Evolutionary conservation across 2,797 vertebrate genomes (phyloP), one percentile per base, ranked within the genome.

Genomic region (Loris lydekkerianus): DNA sequence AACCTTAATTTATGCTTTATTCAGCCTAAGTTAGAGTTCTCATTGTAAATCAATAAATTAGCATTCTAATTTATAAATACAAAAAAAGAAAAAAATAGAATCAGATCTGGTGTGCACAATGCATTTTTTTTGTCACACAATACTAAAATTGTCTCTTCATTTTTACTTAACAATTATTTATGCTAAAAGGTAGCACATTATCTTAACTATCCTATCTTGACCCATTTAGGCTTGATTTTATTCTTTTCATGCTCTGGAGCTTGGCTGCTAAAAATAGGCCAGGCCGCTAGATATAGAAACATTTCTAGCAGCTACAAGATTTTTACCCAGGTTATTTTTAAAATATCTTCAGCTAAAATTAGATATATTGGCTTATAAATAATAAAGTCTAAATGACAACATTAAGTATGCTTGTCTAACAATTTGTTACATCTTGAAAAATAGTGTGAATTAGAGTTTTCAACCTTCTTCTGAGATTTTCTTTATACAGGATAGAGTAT

Each of bases 321-420:
- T 77, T 83, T 83, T 63, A 18, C 27, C 29, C 63, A 85, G 77
- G n/a, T 58, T 89, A 69, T 77, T 83, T 25, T 70, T 5, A 15
- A 2, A 89, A 93, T 86, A 7, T 95, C 61, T 92, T 91, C 17
- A 67, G 17, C 77, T 87, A 97, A 93, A 97, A 96, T 91, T 80
- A 94, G 65, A 93, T 27, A 89, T 2, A 75, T 31, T 86, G 37
- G 65, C 3, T 93, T 96, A 78, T 58, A 94, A 96, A 76, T 88
- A 94, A 85, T 92, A 91, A 94, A 60, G 72, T 89, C 78, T 86
- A 83, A 83, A 92, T 56, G 86, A 63, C n/a, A 95, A 85, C 85
- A 92, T 69, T 77, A 94, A 93, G n/a, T 29, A 83, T 46, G 27
- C n/a, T 65, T 92, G 37, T 78, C 31, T 97, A 58, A 94, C 7